Evolutionary conservation across 2,888 invertebrate genomes (phyloP).

Genomic region (Hipparchia sbordonii): DNA sequence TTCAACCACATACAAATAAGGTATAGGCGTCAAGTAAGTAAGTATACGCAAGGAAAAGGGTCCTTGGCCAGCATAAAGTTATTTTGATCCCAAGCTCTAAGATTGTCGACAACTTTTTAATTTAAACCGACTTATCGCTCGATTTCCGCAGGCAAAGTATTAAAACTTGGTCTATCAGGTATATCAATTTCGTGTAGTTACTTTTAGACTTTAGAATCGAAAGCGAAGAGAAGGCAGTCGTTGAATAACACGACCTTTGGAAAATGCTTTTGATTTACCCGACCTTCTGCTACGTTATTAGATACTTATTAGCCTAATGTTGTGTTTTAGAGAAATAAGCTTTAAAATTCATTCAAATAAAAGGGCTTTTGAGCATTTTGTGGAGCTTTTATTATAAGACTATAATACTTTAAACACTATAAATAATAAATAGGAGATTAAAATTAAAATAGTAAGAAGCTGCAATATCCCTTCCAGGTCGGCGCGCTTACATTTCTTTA

Average conservation of each 20-base stretch:
- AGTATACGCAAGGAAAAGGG: slow-evolving; percentile 32
- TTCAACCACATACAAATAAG: neutral
- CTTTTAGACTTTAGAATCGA: slow-evolving; percentile 15
- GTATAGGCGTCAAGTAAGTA: slow-evolving; percentile 18
- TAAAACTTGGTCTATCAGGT: slow-evolving; percentile 60
- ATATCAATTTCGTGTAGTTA: slow-evolving; percentile 46
- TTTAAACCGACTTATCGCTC: slow-evolving; percentile 73
- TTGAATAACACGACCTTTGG: slow-evolving; percentile 8
- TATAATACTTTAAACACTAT: too few relatives aligned
- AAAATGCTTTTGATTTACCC: neutral
- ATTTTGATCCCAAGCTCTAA: slow-evolving; percentile 55
- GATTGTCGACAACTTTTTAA: slow-evolving; percentile 65
- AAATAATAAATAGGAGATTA: too few relatives aligned
- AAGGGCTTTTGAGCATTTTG: too few relatives aligned
- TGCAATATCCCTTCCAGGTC: too few relatives aligned
- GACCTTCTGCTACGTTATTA: neutral
- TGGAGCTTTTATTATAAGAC: too few relatives aligned
- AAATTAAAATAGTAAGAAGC: too few relatives aligned
- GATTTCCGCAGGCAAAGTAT: slow-evolving; percentile 64
- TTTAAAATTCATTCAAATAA: too few relatives aligned
- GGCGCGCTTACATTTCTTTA: too few relatives aligned
- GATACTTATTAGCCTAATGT: too few relatives aligned
- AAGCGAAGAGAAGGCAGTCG: neutral
- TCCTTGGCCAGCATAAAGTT: slow-evolving; percentile 49
- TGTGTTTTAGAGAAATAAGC: too few relatives aligned